Evolutionary conservation across 2,888 invertebrate species (phyloP).

Genomic region (Zootermopsis nevadensis): DNA sequence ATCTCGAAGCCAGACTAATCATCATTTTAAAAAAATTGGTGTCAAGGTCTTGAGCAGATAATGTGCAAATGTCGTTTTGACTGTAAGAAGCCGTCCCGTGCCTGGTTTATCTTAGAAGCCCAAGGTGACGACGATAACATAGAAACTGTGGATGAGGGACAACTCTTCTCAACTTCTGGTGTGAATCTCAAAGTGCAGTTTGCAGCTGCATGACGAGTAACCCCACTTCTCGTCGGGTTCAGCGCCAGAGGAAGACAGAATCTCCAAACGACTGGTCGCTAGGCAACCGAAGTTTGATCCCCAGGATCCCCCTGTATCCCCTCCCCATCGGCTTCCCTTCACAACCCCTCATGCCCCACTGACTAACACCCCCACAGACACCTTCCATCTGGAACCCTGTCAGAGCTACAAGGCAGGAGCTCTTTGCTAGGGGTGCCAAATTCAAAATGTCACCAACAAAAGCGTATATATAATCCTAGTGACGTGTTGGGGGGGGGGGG

Average conservation of each 20-base stretch:
- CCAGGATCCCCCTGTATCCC: conserved; percentile 20
- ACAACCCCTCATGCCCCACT: background rate
- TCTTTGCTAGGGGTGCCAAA: conserved; percentile 24
- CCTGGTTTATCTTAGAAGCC: no score
- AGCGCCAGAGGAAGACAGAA: background rate
- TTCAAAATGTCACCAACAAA: background rate
- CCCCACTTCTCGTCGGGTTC: background rate
- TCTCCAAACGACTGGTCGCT: conserved; percentile 30
- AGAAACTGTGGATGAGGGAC: no score
- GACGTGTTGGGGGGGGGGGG: background rate
- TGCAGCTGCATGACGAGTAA: no score
- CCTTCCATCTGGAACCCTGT: conserved; percentile 25
- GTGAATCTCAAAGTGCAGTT: no score
- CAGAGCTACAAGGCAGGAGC: background rate
- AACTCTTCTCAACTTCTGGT: no score
- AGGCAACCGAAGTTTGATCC: conserved; percentile 40
- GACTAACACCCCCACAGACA: conserved; percentile 22
- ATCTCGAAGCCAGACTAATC: no score
- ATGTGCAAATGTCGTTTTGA: no score
- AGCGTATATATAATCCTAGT: background rate
- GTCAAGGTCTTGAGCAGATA: no score
- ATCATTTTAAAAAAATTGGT: no score
- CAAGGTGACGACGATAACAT: no score
- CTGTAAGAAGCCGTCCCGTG: no score
- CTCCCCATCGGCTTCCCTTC: background rate